Evolutionary conservation across 2,888 invertebrate species (phyloP).

Genomic region (Sycophila texana): DNA sequence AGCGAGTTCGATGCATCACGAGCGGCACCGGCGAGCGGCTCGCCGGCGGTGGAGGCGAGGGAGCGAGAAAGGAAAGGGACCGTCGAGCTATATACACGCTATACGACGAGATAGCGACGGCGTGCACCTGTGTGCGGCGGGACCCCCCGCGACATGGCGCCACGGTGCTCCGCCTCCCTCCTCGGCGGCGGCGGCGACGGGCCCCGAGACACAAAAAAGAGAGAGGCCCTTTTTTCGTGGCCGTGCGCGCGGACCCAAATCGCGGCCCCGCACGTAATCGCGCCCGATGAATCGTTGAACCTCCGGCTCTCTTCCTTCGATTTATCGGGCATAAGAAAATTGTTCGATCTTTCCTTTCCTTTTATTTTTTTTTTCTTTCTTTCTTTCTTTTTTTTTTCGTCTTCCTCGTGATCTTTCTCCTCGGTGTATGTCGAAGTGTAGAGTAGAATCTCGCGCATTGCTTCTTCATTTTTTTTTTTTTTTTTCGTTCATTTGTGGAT

Average conservation of each 20-base stretch:
- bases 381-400: not conserved
- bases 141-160: conserved; percentile 76
- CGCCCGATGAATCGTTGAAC: conserved; percentile 53
- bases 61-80: conserved; percentile 15
- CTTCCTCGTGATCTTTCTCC: not conserved
- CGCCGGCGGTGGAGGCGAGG: conserved; percentile 2
- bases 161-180: conserved; percentile 74
- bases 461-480: too few species aligned
- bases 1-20: too few species aligned
- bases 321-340: conserved; percentile 51
- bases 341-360: conserved; percentile 12
- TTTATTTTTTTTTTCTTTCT: not conserved
- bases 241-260: conserved; percentile 41
- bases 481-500: too few species aligned
- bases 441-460: not conserved
- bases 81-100: not conserved
- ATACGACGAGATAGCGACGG: not conserved
- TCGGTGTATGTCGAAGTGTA: not conserved
- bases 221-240: conserved; percentile 46
- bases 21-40: too few species aligned
- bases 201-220: conserved; percentile 29
- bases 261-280: conserved; percentile 46
- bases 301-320: conserved; percentile 36
- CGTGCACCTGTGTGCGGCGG: conserved; percentile 60
- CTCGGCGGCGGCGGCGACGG: conserved; percentile 34